Evolutionary conservation across 1,140 invertebrate genomes (phyloP).

Genomic region (Sipha flava): DNA sequence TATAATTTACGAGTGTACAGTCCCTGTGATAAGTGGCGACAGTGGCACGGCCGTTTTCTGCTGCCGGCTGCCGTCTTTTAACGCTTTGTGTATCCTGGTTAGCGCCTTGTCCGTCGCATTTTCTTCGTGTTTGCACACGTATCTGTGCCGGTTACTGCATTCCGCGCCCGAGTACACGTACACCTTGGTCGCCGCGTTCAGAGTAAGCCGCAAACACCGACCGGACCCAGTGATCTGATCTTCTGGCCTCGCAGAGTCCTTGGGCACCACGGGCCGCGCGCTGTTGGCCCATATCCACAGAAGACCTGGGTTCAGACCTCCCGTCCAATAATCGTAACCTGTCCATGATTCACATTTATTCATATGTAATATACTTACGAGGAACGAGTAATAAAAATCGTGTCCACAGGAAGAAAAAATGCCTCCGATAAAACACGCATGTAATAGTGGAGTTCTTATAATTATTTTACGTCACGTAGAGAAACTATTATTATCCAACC

Average conservation of each 20-base stretch:
- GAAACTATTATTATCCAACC: too few species aligned
- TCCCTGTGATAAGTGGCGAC: not conserved
- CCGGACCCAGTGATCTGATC: constrained; percentile 49
- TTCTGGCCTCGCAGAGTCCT: constrained; percentile 44
- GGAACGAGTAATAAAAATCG: not conserved
- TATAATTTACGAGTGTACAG: not conserved
- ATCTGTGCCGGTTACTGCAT: constrained; percentile 55
- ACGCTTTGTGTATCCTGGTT: constrained; percentile 44
- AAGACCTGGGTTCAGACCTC: constrained; percentile 69
- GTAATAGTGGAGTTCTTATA: too few species aligned
- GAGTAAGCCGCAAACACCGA: constrained; percentile 54
- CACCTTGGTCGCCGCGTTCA: constrained; percentile 51
- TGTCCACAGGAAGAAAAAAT: too few species aligned
- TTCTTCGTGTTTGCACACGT: constrained; percentile 62
- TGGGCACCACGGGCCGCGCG: constrained; percentile 55
- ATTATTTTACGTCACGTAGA: too few species aligned
- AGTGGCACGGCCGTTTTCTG: too few species aligned
- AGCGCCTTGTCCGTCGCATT: constrained; percentile 61
- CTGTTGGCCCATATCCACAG: constrained; percentile 78
- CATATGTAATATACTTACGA: not conserved
- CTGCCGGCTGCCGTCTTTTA: not conserved
- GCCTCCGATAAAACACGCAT: too few species aligned
- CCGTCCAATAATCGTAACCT: constrained; percentile 69
- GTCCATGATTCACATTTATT: constrained; percentile 10
- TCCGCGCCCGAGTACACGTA: constrained; percentile 65